Evolutionary conservation across 2,113 vertebrate genomes (phyloP), one percentile per base, ranked within the genome.

Genomic region (Lanius collurio): DNA sequence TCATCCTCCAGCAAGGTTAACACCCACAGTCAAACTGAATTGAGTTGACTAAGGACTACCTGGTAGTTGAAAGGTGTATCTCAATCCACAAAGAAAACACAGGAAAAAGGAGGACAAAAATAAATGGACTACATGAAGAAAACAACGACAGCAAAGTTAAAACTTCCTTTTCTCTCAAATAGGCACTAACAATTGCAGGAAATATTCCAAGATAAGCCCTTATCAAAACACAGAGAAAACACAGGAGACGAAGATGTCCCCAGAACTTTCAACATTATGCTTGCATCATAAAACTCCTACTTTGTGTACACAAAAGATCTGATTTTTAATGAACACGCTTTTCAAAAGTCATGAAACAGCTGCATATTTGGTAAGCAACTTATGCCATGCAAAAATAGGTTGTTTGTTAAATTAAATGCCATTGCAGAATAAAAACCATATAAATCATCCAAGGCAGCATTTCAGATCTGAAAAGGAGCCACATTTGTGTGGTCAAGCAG

Each of bases 401-500:
- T 49, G 5, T 42, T 89, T 71, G 23, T 67, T 82, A 52, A 84
- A 82, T 56, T 28, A 73, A 86, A 75, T 50, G 39, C 14, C 33
- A 31, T 16, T 30, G n/a, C 13, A 77, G 77, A 90, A 73, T 49
- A 82, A 90, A 84, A 71, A 10, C 0, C 10, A 19, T 8, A 33
- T 33, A 35, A 91, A 73, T 50, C 37, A 44, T 30, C 15, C 46
- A 64, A 63, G 11, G 44, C 56, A 78, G 18, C 4, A 15, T 33
- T 76, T 89, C 49, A 39, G 22, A 35, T 28, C 22, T 71, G 47
- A 78, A 88, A 75, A 78, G 18, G 7, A 81, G 26, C 6, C 35
- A 26, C 0, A 0, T 59, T 24, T 53, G 26, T n/a, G 8, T 33
- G 59, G 23, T 17, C 0, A 0, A 82, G 52, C 65, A 83, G 33